phyloP scores from a whole-genome alignment of 2,888 invertebrate species.

The Polietes domitor region DNA sequence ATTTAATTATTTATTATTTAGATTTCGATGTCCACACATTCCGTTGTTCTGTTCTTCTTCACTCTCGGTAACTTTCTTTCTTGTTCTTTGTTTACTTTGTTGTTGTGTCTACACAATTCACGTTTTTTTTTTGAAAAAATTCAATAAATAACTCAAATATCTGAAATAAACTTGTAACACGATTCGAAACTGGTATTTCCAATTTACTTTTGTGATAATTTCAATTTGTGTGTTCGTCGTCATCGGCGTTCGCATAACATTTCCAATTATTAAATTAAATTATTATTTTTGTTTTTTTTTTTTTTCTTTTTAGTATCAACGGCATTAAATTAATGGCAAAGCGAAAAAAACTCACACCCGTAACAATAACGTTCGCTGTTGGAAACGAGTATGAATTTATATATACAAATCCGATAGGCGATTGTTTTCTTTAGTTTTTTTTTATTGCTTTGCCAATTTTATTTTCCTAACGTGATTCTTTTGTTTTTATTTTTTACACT shows the following conservation, averaged over 20 bases:
- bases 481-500: slow-evolving; percentile 1
- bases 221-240: background rate
- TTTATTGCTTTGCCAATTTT: slow-evolving; percentile 15
- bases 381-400: background rate
- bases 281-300: slow-evolving; percentile 2
- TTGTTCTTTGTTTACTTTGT: too few relatives aligned
- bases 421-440: background rate
- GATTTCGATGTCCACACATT: too few relatives aligned
- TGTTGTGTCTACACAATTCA: too few relatives aligned
- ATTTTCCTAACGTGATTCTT: slow-evolving; percentile 5
- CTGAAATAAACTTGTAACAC: background rate
- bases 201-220: background rate
- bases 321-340: slow-evolving; percentile 16
- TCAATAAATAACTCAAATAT: too few relatives aligned
- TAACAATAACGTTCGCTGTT: background rate
- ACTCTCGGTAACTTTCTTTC: too few relatives aligned
- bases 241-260: slow-evolving; percentile 19
- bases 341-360: slow-evolving; percentile 35
- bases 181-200: background rate
- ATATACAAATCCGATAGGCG: background rate
- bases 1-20: too few relatives aligned
- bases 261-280: background rate
- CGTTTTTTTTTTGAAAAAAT: too few relatives aligned
- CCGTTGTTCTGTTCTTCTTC: too few relatives aligned
- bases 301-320: background rate